phyloP scores from a whole-genome alignment of 2,888 invertebrate species.

The Agrochola macilenta region DNA sequence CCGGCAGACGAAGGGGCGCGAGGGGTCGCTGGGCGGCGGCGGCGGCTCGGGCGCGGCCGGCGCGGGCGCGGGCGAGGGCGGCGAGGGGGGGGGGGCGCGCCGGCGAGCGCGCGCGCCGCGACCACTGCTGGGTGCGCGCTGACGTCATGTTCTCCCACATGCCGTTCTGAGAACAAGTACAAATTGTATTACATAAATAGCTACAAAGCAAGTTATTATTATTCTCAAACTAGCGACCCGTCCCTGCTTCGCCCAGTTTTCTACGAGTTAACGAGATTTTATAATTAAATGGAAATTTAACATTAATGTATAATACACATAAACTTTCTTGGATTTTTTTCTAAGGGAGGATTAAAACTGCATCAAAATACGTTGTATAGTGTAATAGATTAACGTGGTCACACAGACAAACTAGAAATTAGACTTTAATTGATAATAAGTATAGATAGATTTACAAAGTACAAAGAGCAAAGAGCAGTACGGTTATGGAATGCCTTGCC shows the following conservation, averaged over 20 bases:
- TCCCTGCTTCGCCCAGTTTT: not conserved
- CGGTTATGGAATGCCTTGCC: too few species aligned
- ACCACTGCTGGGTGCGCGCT: slow-evolving; percentile 89
- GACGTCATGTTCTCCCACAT: slow-evolving; percentile 89
- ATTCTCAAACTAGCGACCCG: not conserved
- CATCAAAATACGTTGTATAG: not conserved
- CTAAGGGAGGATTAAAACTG: not conserved
- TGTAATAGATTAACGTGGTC: not conserved
- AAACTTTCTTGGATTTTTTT: not conserved
- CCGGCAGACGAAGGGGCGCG: slow-evolving; percentile 95
- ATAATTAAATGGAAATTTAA: not conserved
- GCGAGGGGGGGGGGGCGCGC: slow-evolving; percentile 76
- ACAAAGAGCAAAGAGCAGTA: not conserved
- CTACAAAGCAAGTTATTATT: not conserved
- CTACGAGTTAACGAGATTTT: not conserved
- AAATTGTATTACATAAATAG: not conserved
- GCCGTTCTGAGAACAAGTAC: slow-evolving; percentile 74
- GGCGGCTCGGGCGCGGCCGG: slow-evolving; percentile 73
- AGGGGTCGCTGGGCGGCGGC: slow-evolving; percentile 90
- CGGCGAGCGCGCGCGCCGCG: slow-evolving; percentile 76
- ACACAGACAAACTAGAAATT: not conserved
- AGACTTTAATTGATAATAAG: not conserved
- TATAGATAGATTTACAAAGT: not conserved
- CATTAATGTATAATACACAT: not conserved
- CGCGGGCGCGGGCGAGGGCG: slow-evolving; percentile 70